These are phyloP conservation scores for Pheosia tremula DNA, from an alignment of 2,888 invertebrate genomes.

Conservation along the genomic window DNA sequence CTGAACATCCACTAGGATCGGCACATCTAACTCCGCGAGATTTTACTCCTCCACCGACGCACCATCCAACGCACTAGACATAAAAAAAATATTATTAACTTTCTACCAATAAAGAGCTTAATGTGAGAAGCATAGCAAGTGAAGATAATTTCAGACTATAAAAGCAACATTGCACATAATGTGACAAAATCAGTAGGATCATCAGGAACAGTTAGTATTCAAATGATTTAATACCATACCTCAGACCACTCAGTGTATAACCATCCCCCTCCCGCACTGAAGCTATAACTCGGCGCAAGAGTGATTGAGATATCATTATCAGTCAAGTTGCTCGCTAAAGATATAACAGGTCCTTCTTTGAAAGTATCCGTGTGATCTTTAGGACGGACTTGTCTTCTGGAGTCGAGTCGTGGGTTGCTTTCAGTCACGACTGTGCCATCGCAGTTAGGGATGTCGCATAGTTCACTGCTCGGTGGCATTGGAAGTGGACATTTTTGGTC, in stretches of 20 bases:
- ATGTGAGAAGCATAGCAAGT: no score
- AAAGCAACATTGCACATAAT: no score
- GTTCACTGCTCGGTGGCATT: slow-evolving; percentile 73
- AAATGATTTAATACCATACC: slow-evolving; percentile 51
- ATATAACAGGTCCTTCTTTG: slow-evolving; percentile 71
- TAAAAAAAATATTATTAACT: slow-evolving; percentile 15
- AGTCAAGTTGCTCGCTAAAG: slow-evolving; percentile 61
- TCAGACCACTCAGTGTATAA: slow-evolving; percentile 86
- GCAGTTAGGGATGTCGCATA: slow-evolving; percentile 74
- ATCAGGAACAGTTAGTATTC: not conserved
- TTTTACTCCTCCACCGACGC: slow-evolving; percentile 90
- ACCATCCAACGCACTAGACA: slow-evolving; percentile 88
- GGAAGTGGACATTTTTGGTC: slow-evolving; percentile 78
- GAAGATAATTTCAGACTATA: no score
- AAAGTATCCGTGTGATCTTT: slow-evolving; percentile 70
- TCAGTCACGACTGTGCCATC: slow-evolving; percentile 62
- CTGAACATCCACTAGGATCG: slow-evolving; percentile 86
- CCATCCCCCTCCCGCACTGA: slow-evolving; percentile 79
- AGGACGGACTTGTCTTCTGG: slow-evolving; percentile 71
- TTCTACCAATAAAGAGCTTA: no score
- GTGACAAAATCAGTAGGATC: not conserved
- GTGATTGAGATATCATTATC: slow-evolving; percentile 62
- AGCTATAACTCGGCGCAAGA: slow-evolving; percentile 61
- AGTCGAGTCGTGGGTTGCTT: slow-evolving; percentile 62
- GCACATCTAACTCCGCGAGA: slow-evolving; percentile 89